Evolutionary conservation across 2,113 vertebrate species (phyloP), one percentile per base, ranked within the genome.

Genomic region (Myanophis thanlyinensis): DNA sequence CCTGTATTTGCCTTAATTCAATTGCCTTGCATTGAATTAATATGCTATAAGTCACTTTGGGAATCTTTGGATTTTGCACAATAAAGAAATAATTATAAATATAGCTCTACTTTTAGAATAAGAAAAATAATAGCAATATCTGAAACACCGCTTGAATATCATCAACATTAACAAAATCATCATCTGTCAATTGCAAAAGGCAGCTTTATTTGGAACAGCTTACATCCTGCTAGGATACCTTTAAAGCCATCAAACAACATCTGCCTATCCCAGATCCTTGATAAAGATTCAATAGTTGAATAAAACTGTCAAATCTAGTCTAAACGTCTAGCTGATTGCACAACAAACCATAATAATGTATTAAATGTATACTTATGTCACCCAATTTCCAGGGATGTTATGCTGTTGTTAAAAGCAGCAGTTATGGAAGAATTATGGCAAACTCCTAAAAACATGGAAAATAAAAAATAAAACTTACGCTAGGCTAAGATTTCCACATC

Each of bases 401-500:
- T 73, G 30, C 62, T 73, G 13, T 18, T 35, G 13, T 35, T 73
- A 35, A 15, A 80, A 35, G 40, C 15, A 80, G 67, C 5, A 80
- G 22, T 40, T 44, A 80, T 44, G 35, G 73, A 35, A 80, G 73
- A 80, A 22, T 22, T 80, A 80, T 80, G 35, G 35, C 35, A 80
- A 22, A 40, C 23, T 40, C 18, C 18, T 46, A 47, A 27, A 92
- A 89, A 11, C 25, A 53, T 30, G 93, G 80, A 93, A 2, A 90
- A 93, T 94, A 49, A 94, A 94, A 89, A 94, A 94, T 86, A 95
- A 94, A 91, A 95, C 97, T 97, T 97, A 98, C 98, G 54, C 90
- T 96, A 96, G 94, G 92, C 97, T 98, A 93, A 97, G 96, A 92
- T 96, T 94, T 86, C 97, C 97, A 95, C 98, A 98, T 97, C 96